Percentiles rank a stretch among this genome's conserved stretches.
Evolutionary conservation across 1,140 invertebrate genomes (phyloP).

Genomic region (Choristoneura fumiferana): DNA sequence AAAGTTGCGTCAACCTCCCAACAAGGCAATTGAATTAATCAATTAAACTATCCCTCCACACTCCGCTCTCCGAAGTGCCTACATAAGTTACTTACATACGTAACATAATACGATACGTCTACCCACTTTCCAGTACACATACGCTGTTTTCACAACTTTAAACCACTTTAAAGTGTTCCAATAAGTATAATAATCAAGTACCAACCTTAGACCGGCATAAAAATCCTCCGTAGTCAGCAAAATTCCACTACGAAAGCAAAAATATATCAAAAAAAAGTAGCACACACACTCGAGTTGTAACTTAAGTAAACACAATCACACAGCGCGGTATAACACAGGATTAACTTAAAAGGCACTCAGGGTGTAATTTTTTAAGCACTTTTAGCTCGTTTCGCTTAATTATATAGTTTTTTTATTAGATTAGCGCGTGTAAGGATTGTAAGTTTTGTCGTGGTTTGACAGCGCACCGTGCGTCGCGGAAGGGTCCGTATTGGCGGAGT

Average conservation of each 20-base stretch:
- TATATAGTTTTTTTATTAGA: conserved; percentile 9
- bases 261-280: conserved; percentile 3
- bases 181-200: neutral
- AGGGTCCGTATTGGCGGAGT: neutral
- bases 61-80: neutral
- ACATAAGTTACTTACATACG: neutral
- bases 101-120: neutral
- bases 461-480: conserved; percentile 2
- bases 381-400: neutral
- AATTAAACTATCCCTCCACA: neutral
- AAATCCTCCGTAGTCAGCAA: neutral
- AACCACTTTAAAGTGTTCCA: neutral
- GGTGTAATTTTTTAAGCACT: neutral
- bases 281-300: neutral
- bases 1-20: no score
- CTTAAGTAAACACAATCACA: neutral
- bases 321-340: neutral
- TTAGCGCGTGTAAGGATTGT: conserved; percentile 1
- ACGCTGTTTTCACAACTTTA: neutral
- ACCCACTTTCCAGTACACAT: neutral
- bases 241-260: neutral
- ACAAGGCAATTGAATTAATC: conserved; percentile 6
- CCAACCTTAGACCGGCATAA: conserved; percentile 1
- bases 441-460: neutral
- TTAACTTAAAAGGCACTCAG: neutral